Base-by-base conservation (phyloP, 1,140 invertebrate genomes). In the Pseudobourletiella spinata region DNA sequence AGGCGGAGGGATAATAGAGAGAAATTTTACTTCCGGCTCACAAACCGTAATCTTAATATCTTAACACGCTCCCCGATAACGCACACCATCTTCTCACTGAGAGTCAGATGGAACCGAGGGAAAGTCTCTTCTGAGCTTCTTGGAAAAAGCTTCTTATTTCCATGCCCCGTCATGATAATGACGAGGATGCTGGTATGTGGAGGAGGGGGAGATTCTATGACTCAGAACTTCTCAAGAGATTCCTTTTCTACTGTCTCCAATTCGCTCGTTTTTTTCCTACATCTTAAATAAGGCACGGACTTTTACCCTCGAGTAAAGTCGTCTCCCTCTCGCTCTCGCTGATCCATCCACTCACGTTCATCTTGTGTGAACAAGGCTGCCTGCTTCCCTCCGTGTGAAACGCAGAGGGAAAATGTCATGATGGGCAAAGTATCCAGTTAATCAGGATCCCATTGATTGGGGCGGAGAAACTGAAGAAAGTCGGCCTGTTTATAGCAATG, bases 361-460 rank as follows among this genome's bases (percentile, higher is more conserved):
- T 4, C 16, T 8, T 58, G 39, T 58, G 42, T 22, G 24, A 14
- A 28, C 43, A 48, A 57, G 39, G 28, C 3, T 48, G 28, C 22
- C 25, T 46, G 46, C 51, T 20, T 6, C 22, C 48, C 28, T 51
- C 48, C 28, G 3, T 51, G 48, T 44, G 30, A 16, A 58, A 46
- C 25, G 46, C 22, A 44, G 35, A 58, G 44, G 26, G 24, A 29
- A 48, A 59, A 59, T 48, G 26, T 51, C 48, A 51, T 51, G 20
- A 39, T 56, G 16, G 35, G 29, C 29, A 56, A 56, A 56, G 28
- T 46, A 30, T 48, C 43, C 57, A 50, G 48, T 59, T 50, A 50
- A 48, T 11, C 25, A 24, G 6, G 35, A 58, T n/a, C n/a, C n/a
- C n/a, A n/a, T n/a, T n/a, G n/a, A n/a, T n/a, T n/a, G n/a, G n/a